Evolutionary conservation across 1,140 invertebrate species (phyloP), one percentile per base, ranked within the genome.

Genomic region (Diorhabda elongata): DNA sequence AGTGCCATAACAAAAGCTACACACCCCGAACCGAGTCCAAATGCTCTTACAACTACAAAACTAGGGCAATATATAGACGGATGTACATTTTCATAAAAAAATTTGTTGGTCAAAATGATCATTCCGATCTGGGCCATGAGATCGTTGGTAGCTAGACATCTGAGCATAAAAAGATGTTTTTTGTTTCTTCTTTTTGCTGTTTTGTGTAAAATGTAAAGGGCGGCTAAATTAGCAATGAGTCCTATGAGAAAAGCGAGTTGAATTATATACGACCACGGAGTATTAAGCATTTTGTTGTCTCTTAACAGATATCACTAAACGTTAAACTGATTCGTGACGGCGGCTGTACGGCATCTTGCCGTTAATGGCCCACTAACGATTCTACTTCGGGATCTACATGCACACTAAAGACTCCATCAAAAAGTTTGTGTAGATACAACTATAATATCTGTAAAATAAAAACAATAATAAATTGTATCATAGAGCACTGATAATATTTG

Each of bases 1-100:
- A 89, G 86, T 2, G 92, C 92, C 92, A 95, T 95, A 4, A 94
- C 90, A 74, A 92, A 87, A 9, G 92, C 91, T 58, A 95, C 92
- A 80, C 91, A 93, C 4, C 93, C 93, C 41, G 92, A 94, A 66
- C 92, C 92, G 2, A 95, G 84, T 5, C 92, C 93, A 81, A 95
- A 94, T 58, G 90, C 87, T 11, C 92, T 84, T 81, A 92, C 89
- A 5, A 92, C 80, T 2, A 94, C 90, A 58, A 91, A 85, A 42
- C 88, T 80, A 26, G 86, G 86, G 77, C 93, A 95, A 77, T 87
- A 86, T 64, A 79, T 78, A 41, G 81, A 81, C 8, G 82, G 79
- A 66, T 86, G 85, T 58, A 87, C 81, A 3, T 83, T 81, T n/a
- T 87, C 73, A 69, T 87, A 84, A 85, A 88, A 87, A 72, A 85